These are phyloP conservation scores for Cotesia typhae DNA, from an alignment of 1,140 invertebrate genomes.

Conservation along the genomic window DNA sequence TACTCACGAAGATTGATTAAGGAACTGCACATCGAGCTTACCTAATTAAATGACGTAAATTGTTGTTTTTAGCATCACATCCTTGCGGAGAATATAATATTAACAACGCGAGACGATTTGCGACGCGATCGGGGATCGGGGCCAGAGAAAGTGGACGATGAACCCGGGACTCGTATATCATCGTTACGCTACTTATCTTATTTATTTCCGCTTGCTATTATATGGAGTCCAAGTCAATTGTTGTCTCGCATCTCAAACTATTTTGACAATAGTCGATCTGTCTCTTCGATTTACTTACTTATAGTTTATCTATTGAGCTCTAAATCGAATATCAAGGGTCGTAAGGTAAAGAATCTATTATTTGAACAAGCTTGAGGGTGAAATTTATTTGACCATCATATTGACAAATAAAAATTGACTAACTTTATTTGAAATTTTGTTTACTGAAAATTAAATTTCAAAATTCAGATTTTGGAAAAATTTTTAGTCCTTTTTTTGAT, in stretches of 20 bases:
- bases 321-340: too few species aligned
- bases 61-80: background rate
- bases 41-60: conserved; percentile 19
- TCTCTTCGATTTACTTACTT: conserved; percentile 2
- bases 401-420: too few species aligned
- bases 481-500: too few species aligned
- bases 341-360: too few species aligned
- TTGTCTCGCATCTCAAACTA: conserved; percentile 11
- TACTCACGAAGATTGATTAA: too few species aligned
- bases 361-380: too few species aligned
- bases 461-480: too few species aligned
- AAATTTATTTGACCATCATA: too few species aligned
- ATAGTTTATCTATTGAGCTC: background rate
- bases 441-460: too few species aligned
- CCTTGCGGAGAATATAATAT: too few species aligned
- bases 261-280: conserved; percentile 13
- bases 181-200: conserved; percentile 46
- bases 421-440: too few species aligned
- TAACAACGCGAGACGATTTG: conserved; percentile 20
- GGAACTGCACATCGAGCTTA: background rate
- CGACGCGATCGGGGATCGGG: conserved; percentile 43
- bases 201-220: conserved; percentile 28
- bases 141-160: conserved; percentile 57
- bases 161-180: conserved; percentile 45
- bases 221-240: conserved; percentile 23